phyloP scores from a whole-genome alignment of 2,797 vertebrate genomes.

The Morus bassanus region DNA sequence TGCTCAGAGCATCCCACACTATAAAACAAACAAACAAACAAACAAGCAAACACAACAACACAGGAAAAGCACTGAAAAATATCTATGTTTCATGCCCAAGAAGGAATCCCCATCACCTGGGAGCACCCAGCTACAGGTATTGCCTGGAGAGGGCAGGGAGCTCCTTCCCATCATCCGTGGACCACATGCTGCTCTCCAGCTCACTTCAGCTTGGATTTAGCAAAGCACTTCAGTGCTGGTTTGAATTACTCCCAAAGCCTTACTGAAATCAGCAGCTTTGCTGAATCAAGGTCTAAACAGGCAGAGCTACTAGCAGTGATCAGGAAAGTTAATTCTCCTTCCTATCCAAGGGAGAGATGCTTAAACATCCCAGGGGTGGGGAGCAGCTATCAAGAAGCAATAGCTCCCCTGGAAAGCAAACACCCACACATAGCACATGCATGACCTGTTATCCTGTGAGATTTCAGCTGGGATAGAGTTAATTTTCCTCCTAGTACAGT shows the following conservation, averaged over 20 bases:
- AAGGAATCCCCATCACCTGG: neutral
- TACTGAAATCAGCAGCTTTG: conserved; percentile 27
- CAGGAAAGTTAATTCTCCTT: neutral
- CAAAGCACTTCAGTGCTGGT: neutral
- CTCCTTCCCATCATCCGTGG: neutral
- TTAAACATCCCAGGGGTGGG: neutral
- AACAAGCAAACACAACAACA: neutral
- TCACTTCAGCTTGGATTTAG: neutral
- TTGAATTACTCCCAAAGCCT: neutral
- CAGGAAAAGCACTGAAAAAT: neutral
- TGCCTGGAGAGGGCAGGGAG: neutral
- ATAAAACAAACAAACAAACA: no score
- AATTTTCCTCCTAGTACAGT: no score
- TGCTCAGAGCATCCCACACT: neutral
- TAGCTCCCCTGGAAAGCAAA: neutral
- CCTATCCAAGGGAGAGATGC: neutral
- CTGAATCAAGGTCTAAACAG: neutral
- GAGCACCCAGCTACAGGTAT: neutral
- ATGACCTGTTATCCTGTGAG: neutral
- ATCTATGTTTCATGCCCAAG: neutral
- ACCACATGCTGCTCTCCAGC: neutral
- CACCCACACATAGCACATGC: neutral
- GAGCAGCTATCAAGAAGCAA: neutral
- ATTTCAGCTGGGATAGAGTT: no score
- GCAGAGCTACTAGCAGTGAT: neutral